These are phyloP conservation scores for Erynnis tages DNA, from an alignment of 2,888 invertebrate species.

Conservation along the genomic window DNA sequence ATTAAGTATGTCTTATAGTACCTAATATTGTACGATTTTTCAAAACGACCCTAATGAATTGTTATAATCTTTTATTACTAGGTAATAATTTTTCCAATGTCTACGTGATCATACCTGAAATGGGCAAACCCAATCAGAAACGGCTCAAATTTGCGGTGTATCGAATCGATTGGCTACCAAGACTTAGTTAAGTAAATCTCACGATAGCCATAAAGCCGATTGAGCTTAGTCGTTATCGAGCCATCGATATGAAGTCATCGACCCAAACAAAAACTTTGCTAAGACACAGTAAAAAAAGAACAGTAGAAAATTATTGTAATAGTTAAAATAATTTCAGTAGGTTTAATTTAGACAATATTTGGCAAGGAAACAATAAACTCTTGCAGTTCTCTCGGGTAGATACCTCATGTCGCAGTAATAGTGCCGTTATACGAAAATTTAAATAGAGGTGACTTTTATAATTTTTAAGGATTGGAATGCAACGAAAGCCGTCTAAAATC, in stretches of 20 bases:
- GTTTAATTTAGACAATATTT: too few species aligned
- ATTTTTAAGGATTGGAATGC: too few species aligned
- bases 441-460: too few species aligned
- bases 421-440: too few species aligned
- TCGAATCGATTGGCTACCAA: conserved; percentile 24
- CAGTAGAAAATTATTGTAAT: conserved; percentile 1
- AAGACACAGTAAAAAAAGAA: conserved; percentile 1
- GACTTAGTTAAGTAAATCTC: conserved; percentile 26
- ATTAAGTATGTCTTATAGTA: too few species aligned
- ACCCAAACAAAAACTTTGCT: conserved; percentile 49
- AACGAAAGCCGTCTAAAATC: too few species aligned
- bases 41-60: background rate
- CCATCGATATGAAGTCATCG: conserved; percentile 50
- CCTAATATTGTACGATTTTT: too few species aligned
- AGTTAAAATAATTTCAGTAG: too few species aligned
- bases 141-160: conserved; percentile 18
- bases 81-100: background rate
- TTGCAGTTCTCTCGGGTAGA: too few species aligned
- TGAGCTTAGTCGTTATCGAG: conserved; percentile 34
- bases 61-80: background rate
- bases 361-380: too few species aligned
- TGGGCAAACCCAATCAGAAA: conserved; percentile 14
- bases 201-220: conserved; percentile 32
- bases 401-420: too few species aligned
- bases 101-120: conserved; percentile 7